Percentiles rank a stretch among this genome's conserved stretches.
phyloP scores from a whole-genome alignment of 2,888 invertebrate species.

The Epinotia ramella region DNA sequence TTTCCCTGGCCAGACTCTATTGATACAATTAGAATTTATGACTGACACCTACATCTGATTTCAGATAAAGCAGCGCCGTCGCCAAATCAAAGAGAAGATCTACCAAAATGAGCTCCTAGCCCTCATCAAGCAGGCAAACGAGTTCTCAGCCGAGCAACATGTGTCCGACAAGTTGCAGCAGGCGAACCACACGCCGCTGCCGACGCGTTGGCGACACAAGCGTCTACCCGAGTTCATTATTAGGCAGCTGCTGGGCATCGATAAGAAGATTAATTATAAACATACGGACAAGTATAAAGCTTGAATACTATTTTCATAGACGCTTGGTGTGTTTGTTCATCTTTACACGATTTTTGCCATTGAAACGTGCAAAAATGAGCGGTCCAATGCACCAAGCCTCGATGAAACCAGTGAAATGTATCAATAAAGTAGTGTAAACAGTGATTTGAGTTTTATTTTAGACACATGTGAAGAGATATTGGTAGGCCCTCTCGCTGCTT shows the following conservation, averaged over 20 bases:
- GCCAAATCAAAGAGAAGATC: conserved; percentile 90
- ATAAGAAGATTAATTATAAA: conserved; percentile 81
- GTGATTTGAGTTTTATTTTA: not conserved
- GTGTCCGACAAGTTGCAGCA: conserved; percentile 87
- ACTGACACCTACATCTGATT: conserved; percentile 50
- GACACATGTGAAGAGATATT: not conserved
- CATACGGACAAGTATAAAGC: conserved; percentile 79
- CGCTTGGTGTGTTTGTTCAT: no score
- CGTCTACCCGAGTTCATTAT: conserved; percentile 88
- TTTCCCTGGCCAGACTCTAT: no score
- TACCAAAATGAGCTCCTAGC: conserved; percentile 90
- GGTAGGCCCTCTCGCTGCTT: not conserved
- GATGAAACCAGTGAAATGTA: not conserved
- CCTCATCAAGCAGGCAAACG: conserved; percentile 89
- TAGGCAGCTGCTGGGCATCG: conserved; percentile 87
- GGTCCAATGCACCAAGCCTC: no score
- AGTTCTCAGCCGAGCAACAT: conserved; percentile 90
- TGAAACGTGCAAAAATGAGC: no score
- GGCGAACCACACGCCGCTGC: conserved; percentile 86
- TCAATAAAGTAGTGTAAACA: conserved; percentile 1
- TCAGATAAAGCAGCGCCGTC: conserved; percentile 88
- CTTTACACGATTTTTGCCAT: no score
- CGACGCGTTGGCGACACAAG: conserved; percentile 86
- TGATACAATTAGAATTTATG: no score
- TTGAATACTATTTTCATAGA: conserved; percentile 47